These are phyloP conservation scores for Anguilla pacifica DNA, from an alignment of 2,797 vertebrate species.

Conservation along the genomic window DNA sequence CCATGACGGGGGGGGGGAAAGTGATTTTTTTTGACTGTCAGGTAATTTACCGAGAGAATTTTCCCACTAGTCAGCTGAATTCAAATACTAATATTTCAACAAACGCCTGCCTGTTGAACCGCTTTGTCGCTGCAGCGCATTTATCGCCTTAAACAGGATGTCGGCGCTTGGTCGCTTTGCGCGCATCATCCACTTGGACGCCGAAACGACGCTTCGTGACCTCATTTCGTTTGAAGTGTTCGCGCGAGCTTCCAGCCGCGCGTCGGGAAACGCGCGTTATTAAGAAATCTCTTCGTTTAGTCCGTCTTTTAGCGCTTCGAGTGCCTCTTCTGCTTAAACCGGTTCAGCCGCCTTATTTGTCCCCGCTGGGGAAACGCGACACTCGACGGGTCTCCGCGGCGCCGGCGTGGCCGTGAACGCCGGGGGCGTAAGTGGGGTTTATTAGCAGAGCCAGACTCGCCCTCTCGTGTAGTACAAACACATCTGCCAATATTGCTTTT, in stretches of 20 bases:
- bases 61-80: background rate
- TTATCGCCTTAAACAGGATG: background rate
- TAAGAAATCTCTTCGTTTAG: background rate
- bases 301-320: background rate
- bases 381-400: background rate
- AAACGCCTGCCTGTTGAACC: background rate
- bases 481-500: conserved; percentile 8
- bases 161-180: background rate
- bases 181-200: background rate
- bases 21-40: background rate
- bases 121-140: background rate
- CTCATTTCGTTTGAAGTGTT: background rate
- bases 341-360: background rate
- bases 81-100: background rate
- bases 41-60: background rate
- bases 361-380: background rate
- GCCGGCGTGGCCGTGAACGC: background rate
- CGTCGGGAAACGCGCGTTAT: background rate
- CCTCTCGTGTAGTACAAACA: background rate
- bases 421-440: background rate
- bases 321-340: background rate
- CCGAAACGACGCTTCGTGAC: background rate
- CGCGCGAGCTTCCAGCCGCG: background rate
- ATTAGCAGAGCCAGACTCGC: background rate
- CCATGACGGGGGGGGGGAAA: background rate